Base-by-base conservation (phyloP, 2,797 vertebrate species). In the Malacoctenus gilli region DNA sequence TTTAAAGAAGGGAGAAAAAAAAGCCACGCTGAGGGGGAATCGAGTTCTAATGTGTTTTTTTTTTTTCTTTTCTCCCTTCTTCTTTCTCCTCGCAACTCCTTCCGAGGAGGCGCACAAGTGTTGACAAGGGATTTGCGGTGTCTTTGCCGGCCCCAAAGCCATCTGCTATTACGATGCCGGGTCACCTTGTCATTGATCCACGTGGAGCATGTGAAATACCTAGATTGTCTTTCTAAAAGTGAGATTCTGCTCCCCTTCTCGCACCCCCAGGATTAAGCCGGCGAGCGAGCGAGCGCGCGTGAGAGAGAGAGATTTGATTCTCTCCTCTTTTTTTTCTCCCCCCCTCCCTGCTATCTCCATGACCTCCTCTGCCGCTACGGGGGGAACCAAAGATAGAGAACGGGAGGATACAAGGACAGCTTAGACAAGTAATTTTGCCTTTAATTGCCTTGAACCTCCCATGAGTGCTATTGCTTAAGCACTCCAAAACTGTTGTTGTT, bases 401-500 rank as follows among this genome's bases (percentile, higher is more conserved):
- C 38, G 64, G 55, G 63, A 77, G 72, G 55, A 71, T 65, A 38
- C 69, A 75, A 89, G 82, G 85, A 88, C 85, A 83, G 85, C 86
- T 90, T 87, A 87, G 86, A 80, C 69, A 65, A 89, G 86, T 87
- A 59, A 89, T 89, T 89, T 87, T 77, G 67, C 71, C 54, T 87
- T 89, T 90, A 91, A 92, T 92, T 91, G 85, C 84, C n/a, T 72
- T 52, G 1, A 60, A 66, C 61, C 50, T 89, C 89, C 89, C 89
- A 50, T 34, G 86, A 87, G 87, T 79, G 66, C 59, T 56, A 43
- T 84, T 84, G 82, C 85, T 84, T 87, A 85, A 89, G 86, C 60
- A 71, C 76, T 87, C 54, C 55, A 64, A 82, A 84, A 84, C 74
- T 79, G 80, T 82, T 88, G 85, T 87, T 89, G 85, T 88, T 87